Evolutionary conservation across 2,113 vertebrate genomes (phyloP), one percentile per base, ranked within the genome.

Genomic region (Channa maculata): DNA sequence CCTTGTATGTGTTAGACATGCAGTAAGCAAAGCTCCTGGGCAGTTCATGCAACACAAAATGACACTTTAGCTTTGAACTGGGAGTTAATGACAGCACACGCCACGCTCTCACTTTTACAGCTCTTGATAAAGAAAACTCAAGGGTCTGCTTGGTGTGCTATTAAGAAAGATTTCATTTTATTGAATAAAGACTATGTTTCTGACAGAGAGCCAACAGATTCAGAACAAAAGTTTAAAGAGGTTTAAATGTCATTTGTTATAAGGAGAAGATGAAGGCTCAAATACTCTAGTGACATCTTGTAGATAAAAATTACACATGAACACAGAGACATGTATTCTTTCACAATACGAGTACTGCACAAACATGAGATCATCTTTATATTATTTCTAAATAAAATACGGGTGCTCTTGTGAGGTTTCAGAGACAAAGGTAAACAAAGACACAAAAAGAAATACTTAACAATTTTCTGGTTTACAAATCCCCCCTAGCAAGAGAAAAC

Each of bases 151-250:
- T 83, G 79, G 61, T 88, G 73, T 77, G 71, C 70, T 48, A 49
- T 88, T 88, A 88, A 77, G 75, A 86, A 89, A 71, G 46, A 61
- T 78, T 79, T 79, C 45, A 86, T 87, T 92, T 92, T 91, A 93
- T 92, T 92, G 69, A 86, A 74, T 69, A 65, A 76, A 63, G 48
- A 62, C 71, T 75, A 61, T 8, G 61, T 67, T 86, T 80, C 60
- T 77, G 65, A 87, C 70, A 85, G 54, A 86, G 38, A 81, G 45
- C 88, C 82, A 89, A 81, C 59, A 80, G 64, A 75, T 76, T 73
- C 49, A 89, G 69, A 85, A 81, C 82, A 78, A 41, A 84, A 10
- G 62, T 58, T 52, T 41, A 72, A 79, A 68, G 14, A 45, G 44
- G 65, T 71, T 81, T 80, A 46, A 74, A 80, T 66, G 69, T 79